Conservation (phyloP, 2,113 vertebrate species). For the Lagopus muta region DNA sequence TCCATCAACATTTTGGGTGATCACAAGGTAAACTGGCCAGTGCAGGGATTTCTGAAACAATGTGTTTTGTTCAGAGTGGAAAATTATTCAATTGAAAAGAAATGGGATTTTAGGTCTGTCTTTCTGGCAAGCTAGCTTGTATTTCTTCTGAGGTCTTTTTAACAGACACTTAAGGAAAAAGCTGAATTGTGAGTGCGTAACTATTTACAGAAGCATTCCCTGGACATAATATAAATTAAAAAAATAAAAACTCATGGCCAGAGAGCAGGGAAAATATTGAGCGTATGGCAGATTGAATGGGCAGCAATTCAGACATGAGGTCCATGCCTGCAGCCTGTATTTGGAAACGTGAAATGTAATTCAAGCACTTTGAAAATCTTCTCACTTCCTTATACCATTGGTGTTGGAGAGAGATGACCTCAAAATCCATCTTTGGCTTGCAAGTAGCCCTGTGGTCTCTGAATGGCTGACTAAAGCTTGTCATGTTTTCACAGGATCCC, state of each 20-base stretch:
- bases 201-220: not conserved
- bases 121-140: not conserved
- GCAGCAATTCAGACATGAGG: too few relatives aligned
- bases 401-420: not conserved
- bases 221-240: not conserved
- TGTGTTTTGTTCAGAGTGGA: not conserved
- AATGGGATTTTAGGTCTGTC: not conserved
- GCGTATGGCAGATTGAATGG: not conserved
- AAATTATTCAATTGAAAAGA: not conserved
- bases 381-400: not conserved
- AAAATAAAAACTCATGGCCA: not conserved
- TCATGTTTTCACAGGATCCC: not conserved
- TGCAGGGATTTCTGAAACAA: not conserved
- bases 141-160: conserved; percentile 1
- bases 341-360: not conserved
- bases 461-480: not conserved
- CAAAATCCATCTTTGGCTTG: not conserved
- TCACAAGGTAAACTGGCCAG: not conserved
- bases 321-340: not conserved
- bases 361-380: not conserved
- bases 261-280: rapidly evolving
- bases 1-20: not conserved
- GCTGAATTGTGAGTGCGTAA: not conserved
- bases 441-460: not conserved
- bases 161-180: not conserved